Conservation (phyloP, 2,113 vertebrate species). For the Phrynosoma platyrhinos region DNA sequence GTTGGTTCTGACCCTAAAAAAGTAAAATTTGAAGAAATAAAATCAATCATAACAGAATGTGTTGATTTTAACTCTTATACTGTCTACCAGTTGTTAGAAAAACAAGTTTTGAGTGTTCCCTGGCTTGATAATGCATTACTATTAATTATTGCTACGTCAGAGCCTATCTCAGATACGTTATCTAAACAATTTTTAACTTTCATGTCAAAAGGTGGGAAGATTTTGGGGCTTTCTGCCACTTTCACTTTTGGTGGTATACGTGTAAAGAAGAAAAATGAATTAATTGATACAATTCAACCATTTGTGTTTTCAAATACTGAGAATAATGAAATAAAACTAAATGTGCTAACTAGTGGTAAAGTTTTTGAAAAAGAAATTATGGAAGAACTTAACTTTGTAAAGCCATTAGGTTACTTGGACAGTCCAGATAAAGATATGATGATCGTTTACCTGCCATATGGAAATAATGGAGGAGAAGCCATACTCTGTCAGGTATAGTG, state of each 20-base stretch:
- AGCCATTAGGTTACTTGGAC: constrained; percentile 80
- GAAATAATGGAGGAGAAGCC: constrained; percentile 84
- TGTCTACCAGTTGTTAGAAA: constrained; percentile 83
- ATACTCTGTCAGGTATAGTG: constrained; percentile 90
- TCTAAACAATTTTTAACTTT: constrained; percentile 82
- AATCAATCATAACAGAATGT: constrained; percentile 79
- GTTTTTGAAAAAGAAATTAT: constrained; percentile 72
- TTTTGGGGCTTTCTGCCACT: constrained; percentile 83
- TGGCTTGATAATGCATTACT: constrained; percentile 88
- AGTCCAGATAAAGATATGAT: constrained; percentile 75
- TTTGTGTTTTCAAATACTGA: constrained; percentile 81
- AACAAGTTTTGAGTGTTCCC: constrained; percentile 84
- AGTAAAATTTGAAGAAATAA: constrained; percentile 74
- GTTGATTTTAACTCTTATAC: constrained; percentile 81
- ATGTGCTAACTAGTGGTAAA: constrained; percentile 78
- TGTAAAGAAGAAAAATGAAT: constrained; percentile 65
- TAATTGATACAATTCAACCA: constrained; percentile 64
- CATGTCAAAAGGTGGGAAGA: constrained; percentile 85
- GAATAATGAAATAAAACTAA: constrained; percentile 76
- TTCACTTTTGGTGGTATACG: constrained; percentile 81
- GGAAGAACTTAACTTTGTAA: constrained; percentile 56
- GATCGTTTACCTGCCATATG: constrained; percentile 82
- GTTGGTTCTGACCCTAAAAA: constrained; percentile 69
- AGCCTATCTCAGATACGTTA: constrained; percentile 73
- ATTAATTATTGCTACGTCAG: constrained; percentile 82